A percentile compares a stretch with the other conserved stretches of the same genome.
These are phyloP conservation scores for Epinephelus cyanopodus DNA, from an alignment of 2,113 vertebrate species.

Conservation along the genomic window DNA sequence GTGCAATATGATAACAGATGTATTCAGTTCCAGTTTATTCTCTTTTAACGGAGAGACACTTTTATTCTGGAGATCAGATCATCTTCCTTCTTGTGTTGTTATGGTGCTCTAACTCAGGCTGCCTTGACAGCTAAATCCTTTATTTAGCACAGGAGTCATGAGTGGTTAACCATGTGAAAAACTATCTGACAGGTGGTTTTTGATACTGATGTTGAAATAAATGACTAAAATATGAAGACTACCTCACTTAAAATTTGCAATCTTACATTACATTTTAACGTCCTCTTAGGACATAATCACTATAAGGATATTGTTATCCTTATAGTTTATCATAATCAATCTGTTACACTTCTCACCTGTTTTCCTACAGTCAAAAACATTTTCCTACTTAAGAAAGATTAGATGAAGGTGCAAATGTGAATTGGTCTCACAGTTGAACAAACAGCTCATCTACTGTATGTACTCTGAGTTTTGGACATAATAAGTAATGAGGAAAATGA, in stretches of 20 bases:
- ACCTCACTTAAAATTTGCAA: not conserved
- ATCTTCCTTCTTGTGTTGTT: not conserved
- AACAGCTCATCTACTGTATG: not conserved
- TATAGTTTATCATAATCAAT: not conserved
- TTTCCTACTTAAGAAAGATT: not conserved
- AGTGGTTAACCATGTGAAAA: not conserved
- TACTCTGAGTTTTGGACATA: not conserved
- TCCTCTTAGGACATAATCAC: not conserved
- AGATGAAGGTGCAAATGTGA: not conserved
- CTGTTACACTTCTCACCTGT: too few relatives aligned
- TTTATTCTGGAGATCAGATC: conserved; percentile 9
- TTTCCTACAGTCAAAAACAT: not conserved
- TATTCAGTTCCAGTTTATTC: not conserved
- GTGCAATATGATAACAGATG: not conserved
- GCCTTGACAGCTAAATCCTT: not conserved
- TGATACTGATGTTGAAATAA: not conserved
- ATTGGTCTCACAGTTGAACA: not conserved
- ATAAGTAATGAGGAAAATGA: not conserved
- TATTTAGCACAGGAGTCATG: not conserved
- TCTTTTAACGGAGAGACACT: not conserved
- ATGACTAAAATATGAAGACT: not conserved
- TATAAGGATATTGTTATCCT: too few relatives aligned
- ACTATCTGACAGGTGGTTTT: too few relatives aligned
- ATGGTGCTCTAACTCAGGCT: not conserved
- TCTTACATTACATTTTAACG: not conserved